phyloP scores from a whole-genome alignment of 1,140 invertebrate genomes.

The Papilio aristodemus region DNA sequence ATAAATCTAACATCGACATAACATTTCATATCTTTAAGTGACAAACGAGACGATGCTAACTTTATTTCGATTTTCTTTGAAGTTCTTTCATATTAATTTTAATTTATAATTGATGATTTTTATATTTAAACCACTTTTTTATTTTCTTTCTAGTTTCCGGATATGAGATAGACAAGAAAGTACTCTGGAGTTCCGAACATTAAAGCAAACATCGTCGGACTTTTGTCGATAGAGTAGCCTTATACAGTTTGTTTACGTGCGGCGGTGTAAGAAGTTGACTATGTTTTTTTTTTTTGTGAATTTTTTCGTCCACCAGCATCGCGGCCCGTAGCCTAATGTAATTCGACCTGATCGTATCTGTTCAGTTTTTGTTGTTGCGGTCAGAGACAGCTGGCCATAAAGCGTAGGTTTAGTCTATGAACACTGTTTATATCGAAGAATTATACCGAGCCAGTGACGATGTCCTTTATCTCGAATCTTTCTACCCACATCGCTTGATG shows the following conservation, averaged over 20 bases:
- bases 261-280: constrained; percentile 44
- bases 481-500: constrained; percentile 27
- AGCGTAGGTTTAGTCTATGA: constrained; percentile 56
- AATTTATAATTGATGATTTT: too few species aligned
- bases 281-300: constrained; percentile 57
- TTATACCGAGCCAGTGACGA: constrained; percentile 26
- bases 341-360: constrained; percentile 77
- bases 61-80: too few species aligned
- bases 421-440: constrained; percentile 52
- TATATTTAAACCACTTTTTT: too few species aligned
- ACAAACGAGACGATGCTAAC: too few species aligned
- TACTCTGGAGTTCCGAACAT: neutral
- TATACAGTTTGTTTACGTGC: constrained; percentile 57
- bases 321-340: constrained; percentile 66
- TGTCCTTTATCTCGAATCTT: constrained; percentile 29
- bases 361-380: constrained; percentile 72
- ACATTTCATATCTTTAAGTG: too few species aligned
- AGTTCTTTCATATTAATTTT: too few species aligned
- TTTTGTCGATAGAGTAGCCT: constrained; percentile 23
- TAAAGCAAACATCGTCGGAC: constrained; percentile 13
- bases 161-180: neutral
- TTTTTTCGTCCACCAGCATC: constrained; percentile 59
- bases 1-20: too few species aligned
- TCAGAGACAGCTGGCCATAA: constrained; percentile 74
- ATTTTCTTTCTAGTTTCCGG: neutral